These are phyloP conservation scores for Drosophila infuscata DNA, from an alignment of 2,888 invertebrate species.

Conservation along the genomic window DNA sequence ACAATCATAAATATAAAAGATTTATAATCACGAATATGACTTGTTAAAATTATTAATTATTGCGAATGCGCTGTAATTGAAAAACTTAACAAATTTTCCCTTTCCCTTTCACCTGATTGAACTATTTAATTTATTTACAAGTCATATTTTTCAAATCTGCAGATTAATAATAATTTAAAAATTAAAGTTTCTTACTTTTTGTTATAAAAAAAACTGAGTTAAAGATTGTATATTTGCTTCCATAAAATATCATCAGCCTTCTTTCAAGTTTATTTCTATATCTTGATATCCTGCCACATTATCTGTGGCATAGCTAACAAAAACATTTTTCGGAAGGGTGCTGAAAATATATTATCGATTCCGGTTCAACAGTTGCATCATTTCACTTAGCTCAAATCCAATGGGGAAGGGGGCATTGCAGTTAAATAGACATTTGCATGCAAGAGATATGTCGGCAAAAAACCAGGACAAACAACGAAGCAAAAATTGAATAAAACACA, in stretches of 20 bases:
- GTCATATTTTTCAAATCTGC: too few relatives aligned
- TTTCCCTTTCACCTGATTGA: background rate
- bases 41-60: background rate
- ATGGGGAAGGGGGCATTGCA: slow-evolving; percentile 55
- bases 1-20: background rate
- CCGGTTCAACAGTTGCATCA: slow-evolving; percentile 77
- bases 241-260: background rate
- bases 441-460: slow-evolving; percentile 66
- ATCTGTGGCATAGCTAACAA: background rate
- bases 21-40: background rate
- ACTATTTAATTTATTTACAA: background rate
- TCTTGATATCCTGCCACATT: background rate
- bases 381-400: slow-evolving; percentile 65
- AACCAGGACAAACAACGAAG: slow-evolving; percentile 67
- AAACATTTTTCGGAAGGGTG: background rate
- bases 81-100: background rate
- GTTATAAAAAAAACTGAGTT: background rate
- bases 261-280: background rate
- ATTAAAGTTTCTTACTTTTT: background rate
- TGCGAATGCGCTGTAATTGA: background rate
- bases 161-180: background rate
- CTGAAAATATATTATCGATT: slow-evolving; percentile 66
- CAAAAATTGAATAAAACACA: slow-evolving; percentile 68
- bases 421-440: slow-evolving; percentile 81
- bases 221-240: background rate